phyloP scores from a whole-genome alignment of 1,140 invertebrate genomes.

The Apocrypta bakeri region DNA sequence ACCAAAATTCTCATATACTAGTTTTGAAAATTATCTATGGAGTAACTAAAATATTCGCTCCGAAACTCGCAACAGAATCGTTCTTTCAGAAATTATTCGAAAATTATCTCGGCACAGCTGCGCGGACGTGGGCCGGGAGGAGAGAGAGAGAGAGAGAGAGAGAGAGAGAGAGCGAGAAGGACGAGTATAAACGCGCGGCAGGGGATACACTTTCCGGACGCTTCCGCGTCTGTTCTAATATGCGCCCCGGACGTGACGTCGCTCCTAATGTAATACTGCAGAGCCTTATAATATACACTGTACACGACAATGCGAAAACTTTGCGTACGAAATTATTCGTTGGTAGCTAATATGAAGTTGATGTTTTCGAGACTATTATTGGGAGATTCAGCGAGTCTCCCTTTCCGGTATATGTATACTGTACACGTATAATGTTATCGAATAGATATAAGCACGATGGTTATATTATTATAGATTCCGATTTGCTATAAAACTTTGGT shows the following conservation, averaged over 20 bases:
- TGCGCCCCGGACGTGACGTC: slow-evolving; percentile 15
- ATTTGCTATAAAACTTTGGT: background rate
- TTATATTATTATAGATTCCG: too few species aligned
- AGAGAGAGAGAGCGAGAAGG: too few species aligned
- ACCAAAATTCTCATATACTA: too few species aligned
- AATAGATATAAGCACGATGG: background rate
- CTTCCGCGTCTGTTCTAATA: slow-evolving; percentile 1
- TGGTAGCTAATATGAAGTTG: background rate
- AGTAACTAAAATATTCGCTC: too few species aligned
- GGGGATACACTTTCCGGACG: background rate
- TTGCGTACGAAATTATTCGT: slow-evolving; percentile 4
- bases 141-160: too few species aligned
- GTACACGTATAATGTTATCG: background rate
- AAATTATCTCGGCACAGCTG: background rate
- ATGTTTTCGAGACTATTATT: too few species aligned
- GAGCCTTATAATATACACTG: slow-evolving; percentile 12
- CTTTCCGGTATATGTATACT: too few species aligned
- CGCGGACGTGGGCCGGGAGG: background rate
- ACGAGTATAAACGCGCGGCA: background rate
- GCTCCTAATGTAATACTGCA: slow-evolving; percentile 24
- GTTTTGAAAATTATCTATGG: too few species aligned
- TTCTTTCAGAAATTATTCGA: background rate
- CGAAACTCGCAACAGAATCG: too few species aligned
- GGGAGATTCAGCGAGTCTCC: too few species aligned
- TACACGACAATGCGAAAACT: slow-evolving; percentile 33